Evolutionary conservation across 2,888 invertebrate species (phyloP).

Genomic region (Panopea generosa): DNA sequence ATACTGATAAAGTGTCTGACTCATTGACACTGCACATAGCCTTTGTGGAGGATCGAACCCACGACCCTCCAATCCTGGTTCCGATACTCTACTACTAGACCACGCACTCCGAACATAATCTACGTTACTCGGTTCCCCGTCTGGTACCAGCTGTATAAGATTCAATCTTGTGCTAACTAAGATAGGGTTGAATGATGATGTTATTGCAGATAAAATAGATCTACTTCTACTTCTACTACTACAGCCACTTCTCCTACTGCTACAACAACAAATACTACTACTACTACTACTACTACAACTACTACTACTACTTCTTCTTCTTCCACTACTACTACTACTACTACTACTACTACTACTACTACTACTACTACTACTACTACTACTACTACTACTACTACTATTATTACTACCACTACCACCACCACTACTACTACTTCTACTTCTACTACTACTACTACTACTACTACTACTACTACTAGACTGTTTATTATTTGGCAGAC

Average conservation of each 20-base stretch:
- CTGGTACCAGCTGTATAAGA: too few species aligned
- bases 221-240: slow-evolving; percentile 7
- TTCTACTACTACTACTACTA: slow-evolving; percentile 28
- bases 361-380: slow-evolving; percentile 10
- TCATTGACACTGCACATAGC: too few species aligned
- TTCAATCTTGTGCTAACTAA: too few species aligned
- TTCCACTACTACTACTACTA: slow-evolving; percentile 7
- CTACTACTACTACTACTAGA: slow-evolving; percentile 23
- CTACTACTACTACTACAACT: slow-evolving; percentile 6
- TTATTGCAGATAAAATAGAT: too few species aligned
- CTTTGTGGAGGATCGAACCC: too few species aligned
- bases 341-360: slow-evolving; percentile 10
- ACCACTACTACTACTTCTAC: slow-evolving; percentile 12
- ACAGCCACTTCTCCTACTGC: not conserved
- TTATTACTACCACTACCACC: slow-evolving; percentile 4
- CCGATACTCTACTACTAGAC: too few species aligned
- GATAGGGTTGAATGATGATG: too few species aligned
- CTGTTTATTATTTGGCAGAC: too few species aligned
- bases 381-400: slow-evolving; percentile 12
- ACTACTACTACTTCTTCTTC: not conserved
- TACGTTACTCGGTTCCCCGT: too few species aligned
- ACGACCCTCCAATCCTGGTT: too few species aligned
- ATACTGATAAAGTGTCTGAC: too few species aligned
- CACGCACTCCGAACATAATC: too few species aligned
- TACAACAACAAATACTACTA: not conserved